phyloP scores from a whole-genome alignment of 2,113 vertebrate species.

The Vireo altiloquus region DNA sequence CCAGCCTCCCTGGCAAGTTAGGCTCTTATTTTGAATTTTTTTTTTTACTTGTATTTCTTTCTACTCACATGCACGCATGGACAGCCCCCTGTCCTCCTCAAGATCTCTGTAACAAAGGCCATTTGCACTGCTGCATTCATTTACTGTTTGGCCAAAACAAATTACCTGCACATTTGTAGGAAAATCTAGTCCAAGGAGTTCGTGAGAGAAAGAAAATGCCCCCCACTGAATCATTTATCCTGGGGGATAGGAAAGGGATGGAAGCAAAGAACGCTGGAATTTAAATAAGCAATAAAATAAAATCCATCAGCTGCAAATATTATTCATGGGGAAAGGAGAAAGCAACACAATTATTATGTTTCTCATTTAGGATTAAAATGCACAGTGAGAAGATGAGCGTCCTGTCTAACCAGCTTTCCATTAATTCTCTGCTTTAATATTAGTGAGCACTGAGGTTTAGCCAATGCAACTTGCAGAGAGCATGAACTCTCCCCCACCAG shows the following conservation, averaged over 20 bases:
- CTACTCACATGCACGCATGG: neutral
- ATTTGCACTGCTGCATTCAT: neutral
- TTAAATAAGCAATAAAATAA: neutral
- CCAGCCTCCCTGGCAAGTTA: neutral
- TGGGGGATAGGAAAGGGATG: neutral
- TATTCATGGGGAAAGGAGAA: neutral
- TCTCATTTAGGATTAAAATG: constrained; percentile 27
- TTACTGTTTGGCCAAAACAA: neutral
- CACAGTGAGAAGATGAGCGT: neutral
- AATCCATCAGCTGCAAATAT: neutral
- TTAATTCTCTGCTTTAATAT: neutral
- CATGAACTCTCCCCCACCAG: neutral
- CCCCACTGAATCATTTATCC: neutral
- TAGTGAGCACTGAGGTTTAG: neutral
- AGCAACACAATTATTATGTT: neutral
- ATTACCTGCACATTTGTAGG: neutral
- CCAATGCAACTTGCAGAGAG: neutral
- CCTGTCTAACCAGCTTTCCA: neutral
- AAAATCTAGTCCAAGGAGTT: neutral
- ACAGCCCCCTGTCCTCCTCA: accelerated
- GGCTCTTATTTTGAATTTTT: neutral
- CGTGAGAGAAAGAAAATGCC: neutral
- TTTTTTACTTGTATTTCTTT: neutral
- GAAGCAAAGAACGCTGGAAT: neutral
- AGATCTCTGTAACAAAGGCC: neutral